phyloP scores from a whole-genome alignment of 2,113 vertebrate genomes.

The Coryphaenoides rupestris region DNA sequence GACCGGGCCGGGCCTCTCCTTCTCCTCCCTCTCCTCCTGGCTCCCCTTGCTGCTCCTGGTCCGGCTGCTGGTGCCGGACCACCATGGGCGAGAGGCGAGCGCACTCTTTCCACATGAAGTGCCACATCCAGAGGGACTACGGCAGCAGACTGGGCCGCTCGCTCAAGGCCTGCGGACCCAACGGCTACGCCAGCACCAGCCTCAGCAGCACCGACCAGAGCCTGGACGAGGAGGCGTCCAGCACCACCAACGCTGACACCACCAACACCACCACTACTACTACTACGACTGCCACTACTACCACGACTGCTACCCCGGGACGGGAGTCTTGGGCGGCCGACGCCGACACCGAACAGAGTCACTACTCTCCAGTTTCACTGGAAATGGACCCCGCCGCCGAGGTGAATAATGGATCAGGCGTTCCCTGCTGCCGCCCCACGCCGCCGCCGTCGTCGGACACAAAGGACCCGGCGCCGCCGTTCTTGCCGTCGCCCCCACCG shows the following conservation, averaged over 20 bases:
- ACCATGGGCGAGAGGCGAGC: conserved; percentile 62
- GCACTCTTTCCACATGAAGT: conserved; percentile 54
- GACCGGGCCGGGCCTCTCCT: no score
- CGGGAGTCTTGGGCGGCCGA: conserved; percentile 14
- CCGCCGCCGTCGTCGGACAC: conserved; percentile 41
- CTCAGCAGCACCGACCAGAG: conserved; percentile 52
- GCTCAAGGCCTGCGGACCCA: conserved; percentile 49
- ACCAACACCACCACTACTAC: neutral
- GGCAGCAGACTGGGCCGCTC: conserved; percentile 48
- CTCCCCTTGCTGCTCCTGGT: no score
- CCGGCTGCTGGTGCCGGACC: no score
- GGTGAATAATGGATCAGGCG: conserved; percentile 72
- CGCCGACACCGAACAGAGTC: conserved; percentile 30
- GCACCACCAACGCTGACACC: neutral
- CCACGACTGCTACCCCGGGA: neutral
- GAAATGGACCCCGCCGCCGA: conserved; percentile 54
- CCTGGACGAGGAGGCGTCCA: conserved; percentile 42
- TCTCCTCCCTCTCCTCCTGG: no score
- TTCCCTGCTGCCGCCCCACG: conserved; percentile 51
- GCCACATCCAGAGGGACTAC: conserved; percentile 53
- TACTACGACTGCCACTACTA: neutral
- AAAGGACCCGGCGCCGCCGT: conserved; percentile 60
- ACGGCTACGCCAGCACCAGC: conserved; percentile 54
- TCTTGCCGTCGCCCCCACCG: no score
- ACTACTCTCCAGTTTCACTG: conserved; percentile 76